phyloP scores from a whole-genome alignment of 1,140 invertebrate genomes.

The Cherax quadricarinatus region DNA sequence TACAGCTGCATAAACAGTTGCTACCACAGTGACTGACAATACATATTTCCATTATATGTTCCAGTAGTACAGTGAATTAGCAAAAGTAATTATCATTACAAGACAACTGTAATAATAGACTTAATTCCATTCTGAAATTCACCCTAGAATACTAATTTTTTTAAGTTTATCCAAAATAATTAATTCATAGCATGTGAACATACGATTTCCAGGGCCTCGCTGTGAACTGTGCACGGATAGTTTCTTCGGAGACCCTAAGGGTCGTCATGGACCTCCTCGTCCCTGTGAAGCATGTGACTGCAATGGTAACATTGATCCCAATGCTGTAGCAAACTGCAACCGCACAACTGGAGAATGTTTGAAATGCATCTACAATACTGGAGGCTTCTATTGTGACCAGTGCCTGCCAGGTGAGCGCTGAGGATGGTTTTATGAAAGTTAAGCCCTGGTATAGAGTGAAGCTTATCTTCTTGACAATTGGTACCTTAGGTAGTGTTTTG shows the following conservation, averaged over 20 bases:
- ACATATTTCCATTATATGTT: too few relatives aligned
- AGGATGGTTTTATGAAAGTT: background rate
- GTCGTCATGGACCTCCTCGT: constrained; percentile 81
- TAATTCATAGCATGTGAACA: too few relatives aligned
- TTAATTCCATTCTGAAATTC: too few relatives aligned
- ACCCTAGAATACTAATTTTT: too few relatives aligned
- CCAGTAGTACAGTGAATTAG: too few relatives aligned
- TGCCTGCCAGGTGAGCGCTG: constrained; percentile 79
- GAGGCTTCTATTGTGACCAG: constrained; percentile 88
- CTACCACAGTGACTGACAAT: too few relatives aligned
- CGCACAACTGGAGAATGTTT: constrained; percentile 95
- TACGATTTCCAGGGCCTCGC: constrained; percentile 81
- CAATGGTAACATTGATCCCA: constrained; percentile 96
- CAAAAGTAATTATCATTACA: too few relatives aligned
- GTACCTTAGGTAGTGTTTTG: background rate
- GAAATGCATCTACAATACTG: constrained; percentile 98
- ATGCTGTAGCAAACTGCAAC: constrained; percentile 95
- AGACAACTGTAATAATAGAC: too few relatives aligned
- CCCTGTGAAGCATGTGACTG: constrained; percentile 93
- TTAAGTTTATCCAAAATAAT: too few relatives aligned
- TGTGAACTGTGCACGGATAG: constrained; percentile 97
- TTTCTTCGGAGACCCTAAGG: constrained; percentile 91
- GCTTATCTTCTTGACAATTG: background rate
- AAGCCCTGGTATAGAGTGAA: background rate
- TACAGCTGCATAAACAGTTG: too few relatives aligned